phyloP scores from a whole-genome alignment of 53 echinoderm and acorn worm species.

The Zoroaster sp. region DNA sequence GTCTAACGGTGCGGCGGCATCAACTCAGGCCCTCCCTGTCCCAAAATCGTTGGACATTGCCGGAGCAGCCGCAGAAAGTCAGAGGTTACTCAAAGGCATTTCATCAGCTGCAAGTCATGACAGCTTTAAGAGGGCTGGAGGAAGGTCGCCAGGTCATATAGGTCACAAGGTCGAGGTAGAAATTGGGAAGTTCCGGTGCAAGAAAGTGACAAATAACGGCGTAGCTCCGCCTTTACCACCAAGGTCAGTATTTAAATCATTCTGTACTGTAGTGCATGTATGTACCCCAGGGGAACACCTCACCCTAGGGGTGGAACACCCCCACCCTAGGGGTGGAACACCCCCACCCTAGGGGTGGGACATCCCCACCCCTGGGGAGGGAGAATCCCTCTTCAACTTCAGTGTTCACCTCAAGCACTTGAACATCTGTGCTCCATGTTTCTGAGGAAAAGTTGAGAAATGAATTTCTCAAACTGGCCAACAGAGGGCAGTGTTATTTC shows the following conservation, averaged over 20 bases:
- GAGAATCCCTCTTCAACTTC: no score
- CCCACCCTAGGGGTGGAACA: no score
- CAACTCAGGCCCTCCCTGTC: neutral
- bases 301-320: no score
- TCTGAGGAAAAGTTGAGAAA: no score
- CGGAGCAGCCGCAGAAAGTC: slow-evolving; percentile 20
- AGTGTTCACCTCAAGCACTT: no score
- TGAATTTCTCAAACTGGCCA: no score
- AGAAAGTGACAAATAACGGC: slow-evolving; percentile 69
- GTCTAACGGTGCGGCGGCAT: neutral
- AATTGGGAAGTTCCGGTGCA: slow-evolving; percentile 87
- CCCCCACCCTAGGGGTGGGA: no score
- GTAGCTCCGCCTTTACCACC: slow-evolving; percentile 87
- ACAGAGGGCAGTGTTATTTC: no score
- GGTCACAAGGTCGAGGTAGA: slow-evolving; percentile 98
- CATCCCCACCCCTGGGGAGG: no score
- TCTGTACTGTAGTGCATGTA: no score
- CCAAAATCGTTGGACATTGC: slow-evolving; percentile 41
- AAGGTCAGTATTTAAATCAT: slow-evolving; percentile 61
- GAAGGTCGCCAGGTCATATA: slow-evolving; percentile 90
- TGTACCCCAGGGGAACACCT: no score
- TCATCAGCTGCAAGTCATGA: neutral
- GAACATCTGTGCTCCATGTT: no score
- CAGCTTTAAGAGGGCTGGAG: slow-evolving; percentile 59
- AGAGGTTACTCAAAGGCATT: slow-evolving; percentile 22